A percentile compares a stretch with the other conserved stretches of the same genome.
Evolutionary conservation across 2,888 invertebrate species (phyloP).

Genomic region (Xanthorhoe spadicearia): DNA sequence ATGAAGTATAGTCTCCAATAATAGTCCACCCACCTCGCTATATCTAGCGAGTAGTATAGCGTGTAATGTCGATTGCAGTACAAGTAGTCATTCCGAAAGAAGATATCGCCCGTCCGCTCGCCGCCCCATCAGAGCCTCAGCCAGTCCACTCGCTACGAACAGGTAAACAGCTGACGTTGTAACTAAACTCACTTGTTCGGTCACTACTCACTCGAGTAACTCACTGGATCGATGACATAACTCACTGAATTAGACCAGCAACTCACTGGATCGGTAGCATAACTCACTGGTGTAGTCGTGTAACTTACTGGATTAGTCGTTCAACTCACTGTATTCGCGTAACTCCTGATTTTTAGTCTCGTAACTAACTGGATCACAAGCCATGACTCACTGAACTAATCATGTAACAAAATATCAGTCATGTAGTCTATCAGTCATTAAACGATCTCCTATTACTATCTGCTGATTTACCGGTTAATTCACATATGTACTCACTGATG

Average conservation of each 20-base stretch:
- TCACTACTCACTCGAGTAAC: not conserved
- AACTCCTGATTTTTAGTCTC: too few relatives aligned
- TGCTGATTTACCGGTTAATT: too few relatives aligned
- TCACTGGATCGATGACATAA: not conserved
- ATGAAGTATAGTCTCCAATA: too few relatives aligned
- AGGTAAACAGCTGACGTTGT: constrained; percentile 24
- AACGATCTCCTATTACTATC: too few relatives aligned
- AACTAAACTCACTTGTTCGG: constrained; percentile 1
- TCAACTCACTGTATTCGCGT: not conserved
- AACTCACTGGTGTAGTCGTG: not conserved
- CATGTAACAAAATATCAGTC: too few relatives aligned
- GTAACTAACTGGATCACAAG: constrained; percentile 1
- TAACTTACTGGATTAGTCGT: constrained; percentile 1
- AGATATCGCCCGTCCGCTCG: constrained; percentile 56
- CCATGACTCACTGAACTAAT: not conserved
- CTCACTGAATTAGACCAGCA: not conserved
- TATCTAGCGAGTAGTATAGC: constrained; percentile 13
- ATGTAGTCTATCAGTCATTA: too few relatives aligned
- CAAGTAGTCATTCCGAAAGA: constrained; percentile 48
- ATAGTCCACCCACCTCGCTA: constrained; percentile 24
- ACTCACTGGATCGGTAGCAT: not conserved
- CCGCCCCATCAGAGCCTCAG: constrained; percentile 61
- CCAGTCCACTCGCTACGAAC: constrained; percentile 58
- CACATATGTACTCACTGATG: too few relatives aligned
- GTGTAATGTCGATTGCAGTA: constrained; percentile 56